Evolutionary conservation across 2,888 invertebrate species (phyloP), one percentile per base, ranked within the genome.

Genomic region (Pheosia gnoma): DNA sequence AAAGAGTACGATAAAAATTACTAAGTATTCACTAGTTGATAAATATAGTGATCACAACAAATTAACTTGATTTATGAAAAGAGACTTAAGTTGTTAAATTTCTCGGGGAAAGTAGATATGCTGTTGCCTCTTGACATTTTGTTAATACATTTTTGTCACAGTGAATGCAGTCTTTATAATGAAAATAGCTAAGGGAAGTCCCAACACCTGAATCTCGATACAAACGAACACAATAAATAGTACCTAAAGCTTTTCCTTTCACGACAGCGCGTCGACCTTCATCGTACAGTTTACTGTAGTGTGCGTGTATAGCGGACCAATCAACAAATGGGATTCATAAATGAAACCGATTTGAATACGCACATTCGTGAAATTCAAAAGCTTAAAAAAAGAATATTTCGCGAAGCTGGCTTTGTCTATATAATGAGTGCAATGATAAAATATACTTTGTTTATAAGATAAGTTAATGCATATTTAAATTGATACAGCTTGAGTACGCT

Each of bases 331-430:
- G 47, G 11, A 47, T n/a, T 47, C n/a, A 43, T n/a, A 47, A 47
- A 47, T 47, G 0, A n/a, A 43, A 43, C 11, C n/a, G 4, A 5
- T 5, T 47, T 47, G 25, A 25, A 25, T 25, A 25, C n/a, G n/a
- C 11, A 5, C n/a, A 47, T 47, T n/a, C 47, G 47, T 47, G 11
- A 10, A 7, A 41, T 41, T 9, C 8, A 8, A 11, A 1, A 47
- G n/a, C n/a, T 47, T 25, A 25, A 51, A 4, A 9, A 25, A 11
- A 37, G 53, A 53, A 53, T 53, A 53, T 78, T 80, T 81, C 81
- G 75, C 81, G 84, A 79, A 80, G 83, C 84, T 84, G 85, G 79
- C 71, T 75, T 71, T 75, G 75, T 76, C 77, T 81, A 77, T 78
- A 65, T 78, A 65, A 77, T 64, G 62, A 70, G 82, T 80, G 81